Evolutionary conservation across 2,113 vertebrate species (phyloP).

Genomic region (Perca schrenkii): DNA sequence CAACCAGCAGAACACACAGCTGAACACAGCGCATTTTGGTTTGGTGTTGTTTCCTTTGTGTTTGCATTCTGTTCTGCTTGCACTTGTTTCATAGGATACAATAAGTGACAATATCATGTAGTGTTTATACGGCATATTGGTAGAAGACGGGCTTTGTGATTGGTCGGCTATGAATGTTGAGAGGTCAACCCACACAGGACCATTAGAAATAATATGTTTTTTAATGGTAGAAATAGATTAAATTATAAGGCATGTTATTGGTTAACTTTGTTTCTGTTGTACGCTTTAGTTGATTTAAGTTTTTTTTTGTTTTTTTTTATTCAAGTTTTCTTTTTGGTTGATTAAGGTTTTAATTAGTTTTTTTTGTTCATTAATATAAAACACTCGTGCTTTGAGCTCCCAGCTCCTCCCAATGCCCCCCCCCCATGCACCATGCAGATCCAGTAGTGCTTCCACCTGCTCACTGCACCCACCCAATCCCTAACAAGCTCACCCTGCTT

Average conservation of each 20-base stretch:
- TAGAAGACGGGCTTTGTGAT: neutral
- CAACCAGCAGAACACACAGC: constrained; percentile 31
- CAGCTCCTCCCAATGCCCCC: constrained; percentile 9
- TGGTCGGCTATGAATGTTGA: neutral
- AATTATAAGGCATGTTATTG: constrained; percentile 9
- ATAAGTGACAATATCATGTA: neutral
- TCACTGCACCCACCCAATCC: constrained; percentile 36
- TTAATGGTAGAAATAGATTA: neutral
- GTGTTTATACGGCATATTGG: neutral
- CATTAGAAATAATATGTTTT: neutral
- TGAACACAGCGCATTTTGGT: neutral
- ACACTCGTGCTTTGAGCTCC: constrained; percentile 22
- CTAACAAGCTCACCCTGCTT: neutral
- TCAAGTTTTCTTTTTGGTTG: constrained; percentile 33
- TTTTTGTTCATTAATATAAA: constrained; percentile 20
- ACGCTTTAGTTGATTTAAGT: constrained; percentile 11
- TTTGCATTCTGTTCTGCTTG: constrained; percentile 13
- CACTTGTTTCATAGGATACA: neutral
- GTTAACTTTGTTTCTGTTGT: neutral
- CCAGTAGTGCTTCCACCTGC: constrained; percentile 10
- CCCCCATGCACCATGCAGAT: constrained; percentile 17
- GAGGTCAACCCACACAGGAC: neutral
- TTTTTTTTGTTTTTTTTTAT: neutral
- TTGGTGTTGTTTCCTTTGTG: constrained; percentile 21
- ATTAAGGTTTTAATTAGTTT: constrained; percentile 4